Evolutionary conservation across 2,888 invertebrate genomes (phyloP).

Genomic region (Aelia acuminata): DNA sequence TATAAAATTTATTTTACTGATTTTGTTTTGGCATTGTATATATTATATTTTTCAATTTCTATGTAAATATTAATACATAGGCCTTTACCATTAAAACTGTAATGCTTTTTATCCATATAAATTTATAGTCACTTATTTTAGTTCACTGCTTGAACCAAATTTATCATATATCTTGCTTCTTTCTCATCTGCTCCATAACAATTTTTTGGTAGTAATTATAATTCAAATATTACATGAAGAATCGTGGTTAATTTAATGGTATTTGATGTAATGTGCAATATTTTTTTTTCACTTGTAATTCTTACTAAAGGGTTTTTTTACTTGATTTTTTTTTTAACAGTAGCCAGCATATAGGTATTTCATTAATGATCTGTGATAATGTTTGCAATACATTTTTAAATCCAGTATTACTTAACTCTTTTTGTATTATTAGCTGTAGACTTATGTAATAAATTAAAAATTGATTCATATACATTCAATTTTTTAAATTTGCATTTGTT

Average conservation of each 20-base stretch:
- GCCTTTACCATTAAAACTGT: neutral
- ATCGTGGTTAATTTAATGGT: neutral
- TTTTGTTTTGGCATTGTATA: slow-evolving; percentile 4
- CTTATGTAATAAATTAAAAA: slow-evolving; percentile 24
- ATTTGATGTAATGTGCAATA: slow-evolving; percentile 35
- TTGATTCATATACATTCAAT: neutral
- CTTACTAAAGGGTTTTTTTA: neutral
- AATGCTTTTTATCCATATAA: neutral
- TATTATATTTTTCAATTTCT: neutral
- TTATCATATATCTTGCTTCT: neutral
- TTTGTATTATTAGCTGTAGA: slow-evolving; percentile 43
- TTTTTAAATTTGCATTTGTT: neutral
- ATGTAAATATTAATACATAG: neutral
- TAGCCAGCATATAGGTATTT: slow-evolving; percentile 28
- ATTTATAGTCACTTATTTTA: neutral
- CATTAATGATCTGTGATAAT: slow-evolving; percentile 48
- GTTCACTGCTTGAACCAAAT: neutral
- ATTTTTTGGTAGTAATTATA: neutral
- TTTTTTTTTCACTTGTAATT: neutral
- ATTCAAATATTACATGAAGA: neutral
- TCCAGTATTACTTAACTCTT: slow-evolving; percentile 41
- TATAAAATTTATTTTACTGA: slow-evolving; percentile 6
- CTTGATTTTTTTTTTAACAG: neutral
- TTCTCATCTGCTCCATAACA: neutral
- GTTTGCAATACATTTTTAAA: slow-evolving; percentile 45